Percentiles rank a stretch among this genome's conserved stretches.
phyloP scores from a whole-genome alignment of 2,888 invertebrate species.

The Temnothorax unifasciatus region DNA sequence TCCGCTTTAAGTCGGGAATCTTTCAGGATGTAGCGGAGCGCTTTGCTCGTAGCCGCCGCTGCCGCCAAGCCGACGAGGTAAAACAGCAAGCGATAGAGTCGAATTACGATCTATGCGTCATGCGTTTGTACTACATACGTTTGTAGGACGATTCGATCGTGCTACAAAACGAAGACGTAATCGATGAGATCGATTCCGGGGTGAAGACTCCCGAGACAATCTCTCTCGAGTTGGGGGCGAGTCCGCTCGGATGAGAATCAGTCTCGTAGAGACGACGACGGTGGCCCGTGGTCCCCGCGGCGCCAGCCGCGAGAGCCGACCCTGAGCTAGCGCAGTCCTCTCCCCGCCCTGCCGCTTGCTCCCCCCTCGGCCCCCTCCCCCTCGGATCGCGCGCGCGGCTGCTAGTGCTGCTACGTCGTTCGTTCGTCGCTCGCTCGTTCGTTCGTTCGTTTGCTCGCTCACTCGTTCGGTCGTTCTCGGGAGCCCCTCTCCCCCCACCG shows the following conservation, averaged over 20 bases:
- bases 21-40: slow-evolving; percentile 64
- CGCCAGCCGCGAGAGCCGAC: slow-evolving; percentile 66
- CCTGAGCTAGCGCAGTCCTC: slow-evolving; percentile 81
- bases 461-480: slow-evolving; percentile 62
- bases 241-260: no score
- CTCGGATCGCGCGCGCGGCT: slow-evolving; percentile 65
- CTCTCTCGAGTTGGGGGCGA: neutral
- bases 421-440: slow-evolving; percentile 66
- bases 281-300: slow-evolving; percentile 48
- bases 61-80: neutral
- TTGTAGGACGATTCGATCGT: neutral
- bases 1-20: slow-evolving; percentile 76
- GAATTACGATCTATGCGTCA: neutral
- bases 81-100: neutral
- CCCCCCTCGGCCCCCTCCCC: neutral
- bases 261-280: neutral
- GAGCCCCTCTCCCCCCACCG: slow-evolving; percentile 60
- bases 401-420: slow-evolving; percentile 68
- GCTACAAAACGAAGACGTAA: neutral
- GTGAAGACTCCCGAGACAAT: neutral
- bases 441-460: slow-evolving; percentile 62
- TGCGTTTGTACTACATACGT: neutral
- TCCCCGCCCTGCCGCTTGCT: slow-evolving; percentile 57
- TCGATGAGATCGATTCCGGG: neutral
- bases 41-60: slow-evolving; percentile 42